Conservation (phyloP, 2,888 invertebrate genomes). For the Nasonia oneida region DNA sequence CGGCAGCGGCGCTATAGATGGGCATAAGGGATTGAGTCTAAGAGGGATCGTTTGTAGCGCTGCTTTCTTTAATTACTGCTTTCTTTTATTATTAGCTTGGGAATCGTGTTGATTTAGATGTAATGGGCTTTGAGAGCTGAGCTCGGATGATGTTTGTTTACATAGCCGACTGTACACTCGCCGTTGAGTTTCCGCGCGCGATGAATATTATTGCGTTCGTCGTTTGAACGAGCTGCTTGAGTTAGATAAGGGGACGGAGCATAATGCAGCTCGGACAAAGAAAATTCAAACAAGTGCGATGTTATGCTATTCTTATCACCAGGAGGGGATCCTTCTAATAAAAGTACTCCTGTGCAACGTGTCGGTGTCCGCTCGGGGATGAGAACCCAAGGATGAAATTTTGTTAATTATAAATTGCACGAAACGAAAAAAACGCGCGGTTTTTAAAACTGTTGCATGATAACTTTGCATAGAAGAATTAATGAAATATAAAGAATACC, state of each 20-base stretch:
- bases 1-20: not conserved
- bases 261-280: too few species aligned
- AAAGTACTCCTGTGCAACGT: too few species aligned
- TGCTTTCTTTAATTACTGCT: constrained; percentile 5
- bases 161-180: not conserved
- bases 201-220: not conserved
- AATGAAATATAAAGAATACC: not conserved
- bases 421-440: too few species aligned
- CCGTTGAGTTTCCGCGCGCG: not conserved
- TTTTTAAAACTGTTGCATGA: too few species aligned
- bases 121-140: not conserved
- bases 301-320: too few species aligned
- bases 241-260: not conserved
- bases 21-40: not conserved
- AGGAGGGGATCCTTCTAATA: too few species aligned
- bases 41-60: not conserved
- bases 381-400: too few species aligned
- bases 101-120: not conserved
- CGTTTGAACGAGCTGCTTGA: not conserved
- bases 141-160: not conserved
- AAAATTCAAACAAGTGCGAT: too few species aligned
- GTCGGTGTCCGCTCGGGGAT: too few species aligned
- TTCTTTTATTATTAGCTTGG: not conserved
- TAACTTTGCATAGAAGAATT: too few species aligned
- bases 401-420: too few species aligned